Evolutionary conservation across 2,888 invertebrate species (phyloP).

Genomic region (Sicus ferrugineus): DNA sequence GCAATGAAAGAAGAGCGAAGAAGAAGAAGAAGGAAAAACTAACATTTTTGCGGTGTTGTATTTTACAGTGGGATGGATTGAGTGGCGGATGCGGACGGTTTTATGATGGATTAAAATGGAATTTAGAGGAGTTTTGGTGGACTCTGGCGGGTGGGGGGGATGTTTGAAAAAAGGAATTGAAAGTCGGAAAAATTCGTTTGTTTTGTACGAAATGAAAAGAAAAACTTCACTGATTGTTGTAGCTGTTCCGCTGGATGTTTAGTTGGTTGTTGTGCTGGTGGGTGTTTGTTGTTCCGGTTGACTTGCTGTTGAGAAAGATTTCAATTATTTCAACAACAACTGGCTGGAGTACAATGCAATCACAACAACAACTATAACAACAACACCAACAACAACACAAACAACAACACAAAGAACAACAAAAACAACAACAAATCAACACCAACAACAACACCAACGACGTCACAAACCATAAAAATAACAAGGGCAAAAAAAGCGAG

Average conservation of each 20-base stretch:
- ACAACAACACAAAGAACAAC: conserved; percentile 13
- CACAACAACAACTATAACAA: conserved; percentile 14
- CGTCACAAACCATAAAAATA: background rate
- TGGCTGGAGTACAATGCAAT: conserved; percentile 2
- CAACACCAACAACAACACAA: background rate
- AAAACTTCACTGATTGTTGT: too few relatives aligned
- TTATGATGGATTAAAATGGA: too few relatives aligned
- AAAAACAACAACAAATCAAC: conserved; percentile 4
- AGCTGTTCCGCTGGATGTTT: background rate
- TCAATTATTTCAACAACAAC: conserved; percentile 26
- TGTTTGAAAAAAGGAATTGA: background rate
- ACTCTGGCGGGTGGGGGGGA: background rate
- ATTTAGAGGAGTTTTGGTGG: too few relatives aligned
- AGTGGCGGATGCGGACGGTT: too few relatives aligned
- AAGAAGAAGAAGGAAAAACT: background rate
- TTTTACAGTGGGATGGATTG: too few relatives aligned
- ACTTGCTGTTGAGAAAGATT: conserved; percentile 26
- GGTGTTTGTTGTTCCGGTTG: conserved; percentile 6
- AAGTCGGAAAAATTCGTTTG: background rate
- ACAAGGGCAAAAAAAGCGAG: conserved; percentile 6
- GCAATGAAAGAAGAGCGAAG: conserved; percentile 1
- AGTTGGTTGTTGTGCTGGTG: background rate
- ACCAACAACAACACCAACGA: background rate
- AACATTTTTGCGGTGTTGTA: too few relatives aligned
- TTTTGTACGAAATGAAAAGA: background rate